Evolutionary conservation across 2,797 vertebrate genomes (phyloP).

Genomic region (Darevskia nairensis): DNA sequence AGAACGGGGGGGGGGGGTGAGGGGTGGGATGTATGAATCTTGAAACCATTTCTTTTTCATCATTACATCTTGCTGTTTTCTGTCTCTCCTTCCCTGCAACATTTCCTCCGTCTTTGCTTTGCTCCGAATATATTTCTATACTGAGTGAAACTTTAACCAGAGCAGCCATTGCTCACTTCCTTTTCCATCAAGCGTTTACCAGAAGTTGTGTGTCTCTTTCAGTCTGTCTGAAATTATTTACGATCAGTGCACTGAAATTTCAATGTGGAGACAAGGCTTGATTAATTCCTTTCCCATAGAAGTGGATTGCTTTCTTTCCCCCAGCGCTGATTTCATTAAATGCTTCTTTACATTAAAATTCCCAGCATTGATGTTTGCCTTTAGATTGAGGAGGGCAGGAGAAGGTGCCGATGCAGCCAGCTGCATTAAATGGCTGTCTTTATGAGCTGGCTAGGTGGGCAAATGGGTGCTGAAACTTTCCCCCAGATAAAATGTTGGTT

Average conservation of each 20-base stretch:
- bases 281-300: constrained; percentile 40
- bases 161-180: constrained; percentile 9
- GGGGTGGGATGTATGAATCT: too few species aligned
- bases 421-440: constrained; percentile 26
- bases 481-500: not conserved
- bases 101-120: constrained; percentile 52
- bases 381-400: constrained; percentile 42
- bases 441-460: not conserved
- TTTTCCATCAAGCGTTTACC: constrained; percentile 27
- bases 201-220: constrained; percentile 51
- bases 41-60: not conserved
- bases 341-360: constrained; percentile 55
- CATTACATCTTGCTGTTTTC: constrained; percentile 46
- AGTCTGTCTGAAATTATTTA: constrained; percentile 58
- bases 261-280: constrained; percentile 36
- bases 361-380: constrained; percentile 19
- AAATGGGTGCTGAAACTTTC: not conserved
- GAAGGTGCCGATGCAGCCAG: constrained; percentile 44
- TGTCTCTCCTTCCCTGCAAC: constrained; percentile 25
- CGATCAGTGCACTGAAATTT: constrained; percentile 46
- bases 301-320: constrained; percentile 48
- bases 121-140: constrained; percentile 43
- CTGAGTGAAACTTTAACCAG: constrained; percentile 37
- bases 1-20: not conserved
- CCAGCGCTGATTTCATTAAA: constrained; percentile 42